Evolutionary conservation across 2,797 vertebrate species (phyloP), one percentile per base, ranked within the genome.

Genomic region (Syngnathus acus): DNA sequence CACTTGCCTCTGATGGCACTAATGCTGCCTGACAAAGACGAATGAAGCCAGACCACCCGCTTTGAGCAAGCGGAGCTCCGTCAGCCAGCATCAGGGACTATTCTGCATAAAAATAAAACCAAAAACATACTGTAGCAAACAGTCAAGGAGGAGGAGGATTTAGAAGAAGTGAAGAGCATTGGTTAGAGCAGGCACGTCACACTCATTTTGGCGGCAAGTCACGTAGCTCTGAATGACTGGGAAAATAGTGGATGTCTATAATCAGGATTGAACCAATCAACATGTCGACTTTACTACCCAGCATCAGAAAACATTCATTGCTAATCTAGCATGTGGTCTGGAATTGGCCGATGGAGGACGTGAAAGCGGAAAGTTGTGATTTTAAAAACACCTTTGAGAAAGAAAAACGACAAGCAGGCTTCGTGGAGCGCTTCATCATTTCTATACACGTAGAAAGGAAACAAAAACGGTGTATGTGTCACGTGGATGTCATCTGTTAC

Each of bases 1-100:
- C 68, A 50, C 38, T 55, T 65, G 68, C 74, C 81, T 71, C 75
- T 81, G 65, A 21, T 86, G 75, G 82, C 82, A 82, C 78, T 89
- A 90, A 90, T 89, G 78, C 76, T 78, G 78, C 68, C 76, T 89
- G 90, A 89, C 90, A 89, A 75, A 90, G 90, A 91, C 88, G 80
- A 90, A 91, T 90, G 85, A 74, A 81, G 75, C 78, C 72, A 80
- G 84, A 88, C 84, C 80, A 78, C 84, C 81, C 65, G 48, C 73
- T 75, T 81, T 77, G 81, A 82, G 83, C 78, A 77, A 78, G 0
- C 50, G 83, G 66, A 72, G 70, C 65, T 84, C 79, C 75, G 66
- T 84, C 75, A 64, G 70, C 78, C 73, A 77, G 67, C 59, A 37
- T 67, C 17, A 70, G 80, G 65, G 79, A 77, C 72, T 67, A 65